These are phyloP conservation scores for Acanthisitta chloris DNA, from an alignment of 2,113 vertebrate species.

Conservation along the genomic window DNA sequence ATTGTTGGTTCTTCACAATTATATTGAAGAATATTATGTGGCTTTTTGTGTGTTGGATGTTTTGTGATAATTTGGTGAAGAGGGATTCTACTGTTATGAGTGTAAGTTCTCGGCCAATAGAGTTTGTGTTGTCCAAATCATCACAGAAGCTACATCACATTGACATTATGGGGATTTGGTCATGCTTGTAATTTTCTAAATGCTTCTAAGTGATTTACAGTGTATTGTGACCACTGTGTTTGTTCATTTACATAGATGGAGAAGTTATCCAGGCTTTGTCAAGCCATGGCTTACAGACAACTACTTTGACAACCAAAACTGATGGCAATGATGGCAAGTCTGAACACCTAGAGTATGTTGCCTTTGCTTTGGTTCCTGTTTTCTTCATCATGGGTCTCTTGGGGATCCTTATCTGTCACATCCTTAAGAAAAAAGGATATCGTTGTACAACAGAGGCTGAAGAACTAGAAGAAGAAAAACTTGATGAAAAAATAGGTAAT, in stretches of 20 bases:
- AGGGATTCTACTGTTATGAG: accelerated
- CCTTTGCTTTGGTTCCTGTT: slow-evolving; percentile 83
- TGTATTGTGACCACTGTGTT: background rate
- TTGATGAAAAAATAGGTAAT: slow-evolving; percentile 83
- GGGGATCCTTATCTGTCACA: slow-evolving; percentile 91
- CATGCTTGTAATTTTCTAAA: background rate
- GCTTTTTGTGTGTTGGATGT: background rate
- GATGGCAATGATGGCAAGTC: background rate
- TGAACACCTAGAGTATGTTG: slow-evolving; percentile 75
- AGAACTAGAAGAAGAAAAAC: slow-evolving; percentile 73
- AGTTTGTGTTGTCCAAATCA: background rate
- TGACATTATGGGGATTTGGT: background rate
- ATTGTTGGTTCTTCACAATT: background rate
- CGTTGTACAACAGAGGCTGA: slow-evolving; percentile 90
- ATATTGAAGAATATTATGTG: background rate
- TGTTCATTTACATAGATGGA: slow-evolving; percentile 19
- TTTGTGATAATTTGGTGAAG: background rate
- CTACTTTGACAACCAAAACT: background rate
- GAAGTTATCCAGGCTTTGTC: background rate
- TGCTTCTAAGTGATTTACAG: background rate
- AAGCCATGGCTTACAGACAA: slow-evolving; percentile 2
- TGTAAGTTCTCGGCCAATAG: background rate
- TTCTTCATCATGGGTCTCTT: slow-evolving; percentile 93
- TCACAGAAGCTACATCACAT: background rate
- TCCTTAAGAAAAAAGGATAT: slow-evolving; percentile 93